Evolutionary conservation across 1,140 invertebrate species (phyloP), one percentile per base, ranked within the genome.

Genomic region (Glossosoma conforme): DNA sequence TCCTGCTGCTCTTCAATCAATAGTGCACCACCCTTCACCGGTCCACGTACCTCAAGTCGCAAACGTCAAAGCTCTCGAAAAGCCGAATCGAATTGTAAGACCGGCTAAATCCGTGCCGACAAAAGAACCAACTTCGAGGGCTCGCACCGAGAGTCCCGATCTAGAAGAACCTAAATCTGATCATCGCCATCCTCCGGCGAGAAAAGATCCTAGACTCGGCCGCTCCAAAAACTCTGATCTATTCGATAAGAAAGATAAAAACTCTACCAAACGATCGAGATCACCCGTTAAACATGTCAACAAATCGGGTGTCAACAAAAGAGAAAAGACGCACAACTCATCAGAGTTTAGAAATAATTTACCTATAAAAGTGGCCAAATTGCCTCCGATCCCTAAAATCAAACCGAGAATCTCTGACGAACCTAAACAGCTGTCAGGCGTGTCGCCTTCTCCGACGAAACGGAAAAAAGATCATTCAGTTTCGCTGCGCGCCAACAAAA

Each of bases 351-450:
- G 42, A 2, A 61, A 62, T 21, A 59, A 60, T 15, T 66, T 67
- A 25, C 54, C 62, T 14, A 64, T 66, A 41, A 62, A 59, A 14
- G 65, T 67, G 20, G 65, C 61, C 56, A 70, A 68, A 25, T 59
- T 72, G n/a, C 69, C 70, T 5, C 69, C 72, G 3, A 72, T 72
- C 10, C 72, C 72, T 3, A 72, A 71, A 57, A 60, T 71, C 2
- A 59, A 54, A 58, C 61, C 37, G 1, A 45, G 42, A 41, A 38
- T 32, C 13, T 21, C 18, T 30, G 40, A 43, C 43, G 58, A 62
- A 5, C 56, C 40, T 13, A 40, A 19, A 17, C 21, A 64, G 10
- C 20, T 33, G 2, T 54, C 57, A 22, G 55, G 56, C 0, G 58
- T 59, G 6, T 54, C 56, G 4, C 60, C 60, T 8, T 60, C 63